Conservation (phyloP, 1,140 invertebrate genomes). For the Melanaphis sacchari region DNA sequence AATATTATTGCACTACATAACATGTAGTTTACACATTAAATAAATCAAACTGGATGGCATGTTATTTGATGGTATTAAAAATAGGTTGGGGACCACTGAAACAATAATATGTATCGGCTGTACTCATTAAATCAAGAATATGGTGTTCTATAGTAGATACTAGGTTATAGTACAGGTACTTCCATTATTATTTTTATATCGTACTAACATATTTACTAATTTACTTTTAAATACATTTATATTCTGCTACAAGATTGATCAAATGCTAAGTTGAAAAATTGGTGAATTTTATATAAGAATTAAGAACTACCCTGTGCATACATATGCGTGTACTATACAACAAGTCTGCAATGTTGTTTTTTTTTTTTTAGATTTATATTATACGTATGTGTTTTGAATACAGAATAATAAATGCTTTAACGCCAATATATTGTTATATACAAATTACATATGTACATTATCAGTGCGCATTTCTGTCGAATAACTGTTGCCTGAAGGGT, state of each 20-base stretch:
- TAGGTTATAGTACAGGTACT: background rate
- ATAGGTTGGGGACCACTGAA: background rate
- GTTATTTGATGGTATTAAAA: background rate
- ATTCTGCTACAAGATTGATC: too few relatives aligned
- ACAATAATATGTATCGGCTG: background rate
- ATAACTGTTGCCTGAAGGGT: slow-evolving; percentile 48
- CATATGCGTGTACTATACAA: background rate
- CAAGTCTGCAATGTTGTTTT: background rate
- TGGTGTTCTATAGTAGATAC: background rate
- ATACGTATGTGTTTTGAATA: too few relatives aligned
- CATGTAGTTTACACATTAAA: background rate
- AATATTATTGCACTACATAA: too few relatives aligned
- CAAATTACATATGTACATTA: background rate
- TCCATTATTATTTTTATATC: background rate
- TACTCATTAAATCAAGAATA: background rate
- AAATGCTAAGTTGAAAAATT: background rate
- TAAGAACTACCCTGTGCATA: background rate
- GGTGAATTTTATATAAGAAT: background rate
- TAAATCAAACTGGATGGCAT: background rate
- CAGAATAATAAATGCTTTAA: background rate
- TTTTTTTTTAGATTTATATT: background rate
- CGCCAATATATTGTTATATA: background rate
- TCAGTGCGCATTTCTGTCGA: background rate
- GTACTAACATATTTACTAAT: background rate
- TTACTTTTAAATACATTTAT: background rate